phyloP scores from a whole-genome alignment of 2,888 invertebrate genomes.

The Parapristionchus giblindavisi region DNA sequence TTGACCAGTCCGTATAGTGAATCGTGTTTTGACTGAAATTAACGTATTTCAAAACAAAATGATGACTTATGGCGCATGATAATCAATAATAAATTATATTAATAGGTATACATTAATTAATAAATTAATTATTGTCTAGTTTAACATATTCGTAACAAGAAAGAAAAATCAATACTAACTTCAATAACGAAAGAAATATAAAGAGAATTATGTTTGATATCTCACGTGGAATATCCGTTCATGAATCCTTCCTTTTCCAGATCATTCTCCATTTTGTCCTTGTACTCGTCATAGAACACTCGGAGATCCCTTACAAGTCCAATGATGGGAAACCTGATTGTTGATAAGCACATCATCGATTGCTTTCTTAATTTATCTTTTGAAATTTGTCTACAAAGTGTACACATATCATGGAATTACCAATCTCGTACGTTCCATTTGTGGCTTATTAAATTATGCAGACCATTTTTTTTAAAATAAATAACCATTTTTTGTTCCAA shows the following conservation, averaged over 20 bases:
- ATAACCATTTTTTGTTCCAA: neutral
- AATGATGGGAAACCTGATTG: conserved; percentile 57
- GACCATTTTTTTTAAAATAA: too few species aligned
- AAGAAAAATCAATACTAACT: neutral
- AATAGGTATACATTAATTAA: neutral
- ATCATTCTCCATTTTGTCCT: conserved; percentile 49
- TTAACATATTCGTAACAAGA: neutral
- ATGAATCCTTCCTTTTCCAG: conserved; percentile 54
- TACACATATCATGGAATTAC: too few species aligned
- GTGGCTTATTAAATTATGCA: too few species aligned
- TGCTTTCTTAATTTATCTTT: too few species aligned
- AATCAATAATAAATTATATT: neutral
- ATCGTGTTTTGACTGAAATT: conserved; percentile 40
- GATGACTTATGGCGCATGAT: neutral
- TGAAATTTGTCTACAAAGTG: too few species aligned
- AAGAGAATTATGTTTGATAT: neutral
- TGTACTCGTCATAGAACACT: conserved; percentile 49
- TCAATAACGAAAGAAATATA: neutral
- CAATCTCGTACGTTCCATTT: too few species aligned
- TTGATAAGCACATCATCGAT: neutral
- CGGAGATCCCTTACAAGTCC: conserved; percentile 54
- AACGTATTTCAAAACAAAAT: neutral
- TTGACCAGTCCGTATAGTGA: conserved; percentile 58
- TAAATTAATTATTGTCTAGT: neutral
- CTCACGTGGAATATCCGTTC: conserved; percentile 51